phyloP scores from a whole-genome alignment of 2,797 vertebrate species.

The Eutrigla gurnardus region DNA sequence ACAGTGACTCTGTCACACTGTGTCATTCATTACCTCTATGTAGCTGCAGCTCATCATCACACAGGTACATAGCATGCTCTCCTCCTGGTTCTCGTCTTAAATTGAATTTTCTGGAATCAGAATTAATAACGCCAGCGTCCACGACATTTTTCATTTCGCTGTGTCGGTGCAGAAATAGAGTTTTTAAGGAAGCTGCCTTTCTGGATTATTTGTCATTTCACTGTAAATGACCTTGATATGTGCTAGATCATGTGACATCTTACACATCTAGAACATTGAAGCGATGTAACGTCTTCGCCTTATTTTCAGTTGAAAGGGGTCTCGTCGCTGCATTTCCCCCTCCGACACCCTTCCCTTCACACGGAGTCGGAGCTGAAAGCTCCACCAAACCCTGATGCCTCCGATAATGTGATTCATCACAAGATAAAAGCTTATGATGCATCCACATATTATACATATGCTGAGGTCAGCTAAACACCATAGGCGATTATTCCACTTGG shows the following conservation, averaged over 20 bases:
- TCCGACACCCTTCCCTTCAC: slow-evolving; percentile 8
- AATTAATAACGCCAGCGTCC: neutral
- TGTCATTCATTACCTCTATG: neutral
- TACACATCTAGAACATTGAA: slow-evolving; percentile 8
- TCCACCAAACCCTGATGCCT: slow-evolving; percentile 46
- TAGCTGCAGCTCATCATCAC: neutral
- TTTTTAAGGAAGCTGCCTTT: too few relatives aligned
- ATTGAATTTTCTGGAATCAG: neutral
- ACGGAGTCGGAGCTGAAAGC: slow-evolving; percentile 52
- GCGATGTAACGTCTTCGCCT: slow-evolving; percentile 30
- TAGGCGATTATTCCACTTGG: slow-evolving; percentile 59
- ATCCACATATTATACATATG: slow-evolving; percentile 47
- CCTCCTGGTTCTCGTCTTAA: too few relatives aligned
- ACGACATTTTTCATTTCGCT: neutral
- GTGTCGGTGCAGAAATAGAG: neutral
- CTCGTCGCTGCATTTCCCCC: slow-evolving; percentile 3
- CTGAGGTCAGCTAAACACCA: slow-evolving; percentile 71
- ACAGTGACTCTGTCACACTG: neutral
- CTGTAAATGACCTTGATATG: neutral
- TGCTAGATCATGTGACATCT: slow-evolving; percentile 15
- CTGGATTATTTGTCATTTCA: slow-evolving; percentile 6
- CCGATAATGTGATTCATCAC: slow-evolving; percentile 64
- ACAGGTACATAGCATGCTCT: neutral
- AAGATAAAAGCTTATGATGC: slow-evolving; percentile 71
- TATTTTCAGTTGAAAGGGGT: slow-evolving; percentile 28